A percentile compares a stretch with the other conserved stretches of the same genome.
Evolutionary conservation across 2,888 invertebrate species (phyloP).

Genomic region (Xestia rhomboidea): DNA sequence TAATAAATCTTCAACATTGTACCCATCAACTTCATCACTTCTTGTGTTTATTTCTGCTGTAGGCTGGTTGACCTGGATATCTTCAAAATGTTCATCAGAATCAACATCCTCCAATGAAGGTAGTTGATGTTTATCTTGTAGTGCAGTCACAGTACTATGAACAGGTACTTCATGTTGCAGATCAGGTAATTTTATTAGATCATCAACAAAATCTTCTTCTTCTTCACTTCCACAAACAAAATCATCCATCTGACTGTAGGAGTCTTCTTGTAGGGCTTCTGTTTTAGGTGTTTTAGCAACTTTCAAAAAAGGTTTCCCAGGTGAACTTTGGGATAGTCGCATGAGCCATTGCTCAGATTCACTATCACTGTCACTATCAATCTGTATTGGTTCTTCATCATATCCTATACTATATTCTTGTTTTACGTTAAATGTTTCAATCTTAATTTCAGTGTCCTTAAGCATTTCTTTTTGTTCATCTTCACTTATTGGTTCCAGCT

Average conservation of each 20-base stretch:
- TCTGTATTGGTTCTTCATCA: slow-evolving; percentile 81
- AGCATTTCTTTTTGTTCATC: slow-evolving; percentile 57
- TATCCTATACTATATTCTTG: slow-evolving; percentile 84
- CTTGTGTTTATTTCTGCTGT: slow-evolving; percentile 32
- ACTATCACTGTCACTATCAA: slow-evolving; percentile 88
- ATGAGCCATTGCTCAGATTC: slow-evolving; percentile 88
- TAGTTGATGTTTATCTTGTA: slow-evolving; percentile 1
- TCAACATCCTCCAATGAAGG: slow-evolving; percentile 29
- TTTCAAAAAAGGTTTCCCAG: slow-evolving; percentile 81
- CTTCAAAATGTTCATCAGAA: slow-evolving; percentile 63
- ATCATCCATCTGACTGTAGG: slow-evolving; percentile 86
- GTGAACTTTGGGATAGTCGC: slow-evolving; percentile 89
- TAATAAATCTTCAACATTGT: slow-evolving; percentile 42
- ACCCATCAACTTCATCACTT: slow-evolving; percentile 74
- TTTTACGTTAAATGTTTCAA: slow-evolving; percentile 83
- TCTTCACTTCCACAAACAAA: slow-evolving; percentile 63
- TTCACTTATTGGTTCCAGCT: slow-evolving; percentile 72
- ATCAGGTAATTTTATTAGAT: slow-evolving; percentile 77
- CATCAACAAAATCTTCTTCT: slow-evolving; percentile 77
- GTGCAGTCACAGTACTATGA: slow-evolving; percentile 25
- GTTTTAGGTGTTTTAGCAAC: slow-evolving; percentile 64
- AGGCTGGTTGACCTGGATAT: slow-evolving; percentile 58
- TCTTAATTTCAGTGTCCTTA: slow-evolving; percentile 72
- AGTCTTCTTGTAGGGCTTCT: slow-evolving; percentile 76
- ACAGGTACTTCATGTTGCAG: slow-evolving; percentile 48